Base-by-base conservation (phyloP, 2,113 vertebrate genomes). In the Trematomus loennbergii region DNA sequence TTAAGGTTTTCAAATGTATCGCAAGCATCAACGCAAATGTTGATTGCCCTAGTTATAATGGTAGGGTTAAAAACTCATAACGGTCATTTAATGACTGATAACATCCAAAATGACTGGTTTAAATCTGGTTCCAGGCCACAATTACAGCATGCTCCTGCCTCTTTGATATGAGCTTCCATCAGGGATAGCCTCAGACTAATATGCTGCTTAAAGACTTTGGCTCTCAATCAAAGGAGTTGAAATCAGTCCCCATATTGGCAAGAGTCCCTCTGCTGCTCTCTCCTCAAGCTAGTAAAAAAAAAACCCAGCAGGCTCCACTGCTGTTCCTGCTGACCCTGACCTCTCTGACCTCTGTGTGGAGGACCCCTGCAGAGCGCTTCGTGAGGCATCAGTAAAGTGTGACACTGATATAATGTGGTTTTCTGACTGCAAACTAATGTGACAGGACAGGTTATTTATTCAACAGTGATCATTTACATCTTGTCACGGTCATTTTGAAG, bases 391-490 rank as follows among this genome's bases (percentile, higher is more conserved):
- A 10, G 11, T 12, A 15, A 66, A 60, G 48, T 55, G 60, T 59
- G 55, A 75, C 78, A 54, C 48, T 20, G 79, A 81, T 78, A 55
- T 67, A 8, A 36, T 65, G 50, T 70, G 55, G 68, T 68, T 57
- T 53, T 54, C 50, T 49, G 18, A 59, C 25, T 9, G 46, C 18
- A 55, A 48, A 81, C 40, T 66, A 52, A 68, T 33, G 20, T 18
- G 4, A 57, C 33, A 25, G 17, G 49, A 11, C 43, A 15, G 61
- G 17, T 22, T 20, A 25, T 13, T 22, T 55, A 65, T 46, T 58
- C 81, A 67, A 54, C 69, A 55, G 81, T 3, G 63, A 73, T 83
- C 46, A 77, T 79, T 77, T 65, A 71, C 72, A 81, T 73, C 17
- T 29, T n/a, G 25, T 57, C 54, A 16, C 1, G 1, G 65, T 20